Base-by-base conservation (phyloP, 2,888 invertebrate genomes). In the Eustalomyia histrio region DNA sequence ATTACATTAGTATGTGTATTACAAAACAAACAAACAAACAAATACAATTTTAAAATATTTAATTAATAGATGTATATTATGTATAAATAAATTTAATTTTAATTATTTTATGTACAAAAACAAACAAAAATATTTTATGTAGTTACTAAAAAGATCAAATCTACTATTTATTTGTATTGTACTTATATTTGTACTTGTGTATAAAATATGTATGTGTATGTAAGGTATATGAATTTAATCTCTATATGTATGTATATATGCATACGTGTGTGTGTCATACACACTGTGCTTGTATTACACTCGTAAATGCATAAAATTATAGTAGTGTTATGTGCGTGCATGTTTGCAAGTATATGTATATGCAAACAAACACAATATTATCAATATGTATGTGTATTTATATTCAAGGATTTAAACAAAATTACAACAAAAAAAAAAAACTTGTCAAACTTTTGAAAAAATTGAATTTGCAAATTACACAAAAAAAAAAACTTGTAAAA, bases 1-100 rank as follows among this genome's bases (percentile, higher is more conserved):
- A 72, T 79, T 79, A 76, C 47, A 72, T 58, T 67, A 53, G 58
- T 65, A 71, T 75, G 69, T 71, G 68, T 68, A 69, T 74, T 33
- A 24, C 47, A 61, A 43, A 61, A 16, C 8, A 18, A 58, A 57
- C 55, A 35, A 47, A 65, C 43, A 60, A 47, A 29, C 16, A 29
- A 39, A 52, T 24, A 52, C 9, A 55, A 6, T 43, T 52, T 39
- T 29, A 61, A 55, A 16, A 52, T 18, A 55, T 43, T 76, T 57
- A 39, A 39, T 12, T 47, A 61, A 63, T 68, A 58, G 52, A 61
- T 57, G 21, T 67, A 74, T 12, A 39, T 2, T 29, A 57, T 8
- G 14, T 29, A 33, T 16, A 29, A 24, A 8, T 29, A 57, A 16
- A 57, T 29, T 16, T 29, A 29, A 29, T 24, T 29, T 3, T 29